Conservation (phyloP, 2,888 invertebrate species). For the Harpalus rufipes region DNA sequence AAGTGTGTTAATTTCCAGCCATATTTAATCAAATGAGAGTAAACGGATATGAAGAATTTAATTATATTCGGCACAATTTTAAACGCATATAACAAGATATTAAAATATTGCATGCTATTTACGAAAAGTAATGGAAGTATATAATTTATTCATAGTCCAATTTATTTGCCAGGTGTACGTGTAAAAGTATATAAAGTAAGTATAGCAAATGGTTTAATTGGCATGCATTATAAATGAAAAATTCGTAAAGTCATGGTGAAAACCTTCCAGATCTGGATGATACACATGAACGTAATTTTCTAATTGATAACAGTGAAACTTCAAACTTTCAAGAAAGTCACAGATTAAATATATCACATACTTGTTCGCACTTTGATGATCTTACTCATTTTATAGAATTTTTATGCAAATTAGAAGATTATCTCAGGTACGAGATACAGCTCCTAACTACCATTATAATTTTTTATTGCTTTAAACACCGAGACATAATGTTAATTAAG, state of each 20-base stretch:
- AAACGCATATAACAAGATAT: background rate
- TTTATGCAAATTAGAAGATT: conserved; percentile 24
- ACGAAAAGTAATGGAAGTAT: background rate
- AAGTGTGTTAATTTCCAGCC: no score
- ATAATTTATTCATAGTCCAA: conserved; percentile 19
- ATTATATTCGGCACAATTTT: background rate
- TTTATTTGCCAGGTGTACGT: background rate
- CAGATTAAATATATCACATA: conserved; percentile 53
- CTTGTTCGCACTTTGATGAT: conserved; percentile 22
- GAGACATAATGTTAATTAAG: no score
- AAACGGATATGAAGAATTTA: background rate
- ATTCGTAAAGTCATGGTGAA: conserved; percentile 49
- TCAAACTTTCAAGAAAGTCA: conserved; percentile 45
- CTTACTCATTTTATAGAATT: conserved; percentile 1
- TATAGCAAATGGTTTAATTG: conserved; percentile 47
- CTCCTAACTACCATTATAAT: no score
- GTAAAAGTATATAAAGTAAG: conserved; percentile 18
- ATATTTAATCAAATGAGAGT: no score
- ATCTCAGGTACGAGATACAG: background rate
- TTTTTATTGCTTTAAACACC: no score
- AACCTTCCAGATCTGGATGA: conserved; percentile 43
- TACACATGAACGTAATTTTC: conserved; percentile 49
- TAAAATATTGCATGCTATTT: background rate
- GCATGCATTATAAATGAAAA: conserved; percentile 30
- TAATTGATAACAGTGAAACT: conserved; percentile 54